A percentile compares a stretch with the other conserved stretches of the same genome.
Conservation (phyloP, 2,888 invertebrate genomes). For the Clistopyga incitator region DNA sequence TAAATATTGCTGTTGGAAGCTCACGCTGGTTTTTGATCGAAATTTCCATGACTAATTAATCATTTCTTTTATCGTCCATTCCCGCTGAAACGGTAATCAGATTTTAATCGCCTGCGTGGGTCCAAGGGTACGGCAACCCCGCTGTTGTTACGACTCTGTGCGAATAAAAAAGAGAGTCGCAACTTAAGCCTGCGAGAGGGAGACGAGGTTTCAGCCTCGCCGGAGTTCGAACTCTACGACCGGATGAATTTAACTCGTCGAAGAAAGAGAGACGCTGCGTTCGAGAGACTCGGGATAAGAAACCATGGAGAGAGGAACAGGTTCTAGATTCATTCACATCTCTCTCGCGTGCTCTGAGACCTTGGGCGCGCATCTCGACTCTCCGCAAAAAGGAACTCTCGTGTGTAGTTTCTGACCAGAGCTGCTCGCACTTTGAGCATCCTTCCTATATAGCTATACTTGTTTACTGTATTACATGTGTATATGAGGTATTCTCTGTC, state of each 20-base stretch:
- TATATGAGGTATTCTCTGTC: slow-evolving; percentile 12
- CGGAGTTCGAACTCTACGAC: slow-evolving; percentile 23
- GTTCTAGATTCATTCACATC: slow-evolving; percentile 83
- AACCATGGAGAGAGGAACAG: slow-evolving; percentile 77
- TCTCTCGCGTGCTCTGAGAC: slow-evolving; percentile 76
- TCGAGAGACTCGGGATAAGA: slow-evolving; percentile 68
- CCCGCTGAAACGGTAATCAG: background rate
- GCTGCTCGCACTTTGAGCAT: slow-evolving; percentile 57
- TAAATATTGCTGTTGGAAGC: background rate
- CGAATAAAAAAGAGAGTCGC: slow-evolving; percentile 8
- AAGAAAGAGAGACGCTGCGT: slow-evolving; percentile 57
- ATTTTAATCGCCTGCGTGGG: slow-evolving; percentile 43
- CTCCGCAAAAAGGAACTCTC: slow-evolving; percentile 75
- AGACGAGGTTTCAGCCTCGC: background rate
- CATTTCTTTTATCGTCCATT: slow-evolving; percentile 13
- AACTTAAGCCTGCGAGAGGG: background rate
- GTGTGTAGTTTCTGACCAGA: slow-evolving; percentile 72
- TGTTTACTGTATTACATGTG: slow-evolving; percentile 10
- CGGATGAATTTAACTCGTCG: slow-evolving; percentile 45
- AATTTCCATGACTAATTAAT: slow-evolving; percentile 30
- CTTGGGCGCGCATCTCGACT: slow-evolving; percentile 71
- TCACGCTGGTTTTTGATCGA: background rate
- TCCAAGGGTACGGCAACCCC: slow-evolving; percentile 40
- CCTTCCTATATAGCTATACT: background rate
- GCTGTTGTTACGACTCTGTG: slow-evolving; percentile 19